A percentile compares a stretch with the other conserved stretches of the same genome.
Conservation (phyloP, 1,140 invertebrate genomes). For the Chrysomallon squamiferum region DNA sequence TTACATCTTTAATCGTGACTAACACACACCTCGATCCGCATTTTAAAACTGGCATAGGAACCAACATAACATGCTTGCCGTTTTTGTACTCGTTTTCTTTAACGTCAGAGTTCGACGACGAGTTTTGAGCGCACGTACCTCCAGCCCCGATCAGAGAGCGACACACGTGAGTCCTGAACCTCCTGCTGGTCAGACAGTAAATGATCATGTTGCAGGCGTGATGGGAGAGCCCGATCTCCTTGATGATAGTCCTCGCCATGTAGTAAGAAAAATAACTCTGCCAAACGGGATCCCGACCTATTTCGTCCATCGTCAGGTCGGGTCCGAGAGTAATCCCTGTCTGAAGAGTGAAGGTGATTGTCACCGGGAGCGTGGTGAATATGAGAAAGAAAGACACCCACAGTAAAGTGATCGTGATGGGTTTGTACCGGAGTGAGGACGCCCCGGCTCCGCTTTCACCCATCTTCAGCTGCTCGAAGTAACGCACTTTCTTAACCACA, state of each 20-base stretch:
- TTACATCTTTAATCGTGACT: too few species aligned
- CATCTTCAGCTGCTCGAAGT: slow-evolving; percentile 14
- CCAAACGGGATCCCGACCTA: slow-evolving; percentile 22
- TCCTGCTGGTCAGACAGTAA: slow-evolving; percentile 30
- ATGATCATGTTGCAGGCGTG: slow-evolving; percentile 54
- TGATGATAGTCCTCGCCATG: slow-evolving; percentile 34
- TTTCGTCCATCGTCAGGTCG: slow-evolving; percentile 17
- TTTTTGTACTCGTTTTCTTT: too few species aligned
- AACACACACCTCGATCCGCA: too few species aligned
- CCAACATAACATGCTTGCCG: too few species aligned
- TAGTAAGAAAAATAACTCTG: slow-evolving; percentile 26
- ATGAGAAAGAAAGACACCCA: slow-evolving; percentile 56
- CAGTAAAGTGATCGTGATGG: slow-evolving; percentile 51
- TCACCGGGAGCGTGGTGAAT: slow-evolving; percentile 50
- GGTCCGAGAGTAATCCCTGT: background rate
- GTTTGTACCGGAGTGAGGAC: slow-evolving; percentile 10
- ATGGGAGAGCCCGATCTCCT: slow-evolving; percentile 52
- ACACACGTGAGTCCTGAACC: slow-evolving; percentile 6
- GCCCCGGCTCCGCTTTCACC: background rate
- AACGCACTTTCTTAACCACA: slow-evolving; percentile 35
- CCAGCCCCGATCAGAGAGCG: too few species aligned
- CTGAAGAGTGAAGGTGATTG: slow-evolving; percentile 43
- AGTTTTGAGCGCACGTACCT: too few species aligned
- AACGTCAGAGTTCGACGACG: too few species aligned
- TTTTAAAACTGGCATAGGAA: too few species aligned